Base-by-base conservation (phyloP, 2,113 vertebrate species). In the Odontophorus gujanensis region DNA sequence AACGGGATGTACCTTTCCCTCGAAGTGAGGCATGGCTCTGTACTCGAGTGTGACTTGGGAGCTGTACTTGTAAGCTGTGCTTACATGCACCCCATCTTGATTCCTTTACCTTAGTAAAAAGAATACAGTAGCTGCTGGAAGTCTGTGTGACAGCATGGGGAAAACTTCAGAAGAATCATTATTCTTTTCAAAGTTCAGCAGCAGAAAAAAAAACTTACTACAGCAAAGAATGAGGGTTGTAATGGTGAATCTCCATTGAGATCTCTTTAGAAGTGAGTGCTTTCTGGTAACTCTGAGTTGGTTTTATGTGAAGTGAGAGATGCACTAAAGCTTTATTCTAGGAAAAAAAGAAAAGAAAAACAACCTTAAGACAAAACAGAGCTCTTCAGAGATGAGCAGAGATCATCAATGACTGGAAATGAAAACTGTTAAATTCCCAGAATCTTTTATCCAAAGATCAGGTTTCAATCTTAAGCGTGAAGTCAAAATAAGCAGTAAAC, bases 391-490 rank as follows among this genome's bases (percentile, higher is more conserved):
- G 78, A 7, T 40, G 67, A 55, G 40, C 55, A 82, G 6, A 55
- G 79, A 36, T 34, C 1, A 0, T 53, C 81, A 55, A 26, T 91
- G 86, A 40, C 92, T 84, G 90, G 88, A 93, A 94, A 6, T 32
- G 53, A 84, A 61, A 89, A 62, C 78, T 42, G 13, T 42, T 81
- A 4, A 21, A 63, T 95, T 93, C 89, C 83, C 88, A 62, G 94
- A 91, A 94, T 69, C 81, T 94, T 81, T 72, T 36, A 68, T 69
- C 66, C 84, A 47, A 32, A 73, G 77, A 79, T 90, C 71, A 36
- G 62, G 48, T 94, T 96, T 92, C 86, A 66, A 2, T 65, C 71
- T 51, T 7, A 45, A 75, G 73, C 19, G 6, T 25, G 69, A 73
- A 89, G 13, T 34, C 12, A 65, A 79, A 59, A 5, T 7, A 36